Conservation (phyloP, 2,797 vertebrate genomes). For the Rhinoraja longicauda region DNA sequence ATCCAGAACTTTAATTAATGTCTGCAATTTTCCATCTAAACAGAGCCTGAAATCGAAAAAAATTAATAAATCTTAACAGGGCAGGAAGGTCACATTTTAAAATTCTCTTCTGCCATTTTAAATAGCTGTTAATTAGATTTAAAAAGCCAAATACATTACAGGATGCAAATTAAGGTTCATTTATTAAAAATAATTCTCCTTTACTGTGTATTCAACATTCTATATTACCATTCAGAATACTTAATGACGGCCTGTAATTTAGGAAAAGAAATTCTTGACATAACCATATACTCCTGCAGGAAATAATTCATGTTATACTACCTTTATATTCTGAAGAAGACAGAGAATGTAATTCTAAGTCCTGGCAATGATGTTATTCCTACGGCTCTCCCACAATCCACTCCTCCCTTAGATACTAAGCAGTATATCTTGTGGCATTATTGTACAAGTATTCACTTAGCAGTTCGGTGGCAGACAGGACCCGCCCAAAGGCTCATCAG, state of each 20-base stretch:
- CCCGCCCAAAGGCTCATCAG: no score
- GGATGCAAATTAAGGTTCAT: not conserved
- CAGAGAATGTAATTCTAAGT: not conserved
- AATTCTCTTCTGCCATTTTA: constrained; percentile 26
- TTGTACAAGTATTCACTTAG: not conserved
- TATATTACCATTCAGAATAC: constrained; percentile 2
- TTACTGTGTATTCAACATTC: constrained; percentile 7
- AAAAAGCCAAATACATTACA: not conserved
- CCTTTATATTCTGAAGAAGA: not conserved
- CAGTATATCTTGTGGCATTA: not conserved
- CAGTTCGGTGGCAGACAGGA: no score
- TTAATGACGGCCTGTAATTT: not conserved
- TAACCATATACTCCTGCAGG: not conserved
- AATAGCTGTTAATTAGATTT: constrained; percentile 16
- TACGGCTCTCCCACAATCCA: not conserved
- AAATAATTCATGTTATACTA: not conserved
- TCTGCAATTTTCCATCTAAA: not conserved
- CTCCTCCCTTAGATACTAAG: not conserved
- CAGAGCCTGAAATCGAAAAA: not conserved
- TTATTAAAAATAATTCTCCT: constrained; percentile 2
- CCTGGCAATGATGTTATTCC: not conserved
- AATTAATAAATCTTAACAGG: constrained; percentile 5
- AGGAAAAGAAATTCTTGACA: not conserved
- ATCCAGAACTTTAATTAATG: constrained; percentile 17
- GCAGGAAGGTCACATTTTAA: not conserved